phyloP scores from a whole-genome alignment of 2,797 vertebrate genomes.

The Triplophysa yarkandensis region DNA sequence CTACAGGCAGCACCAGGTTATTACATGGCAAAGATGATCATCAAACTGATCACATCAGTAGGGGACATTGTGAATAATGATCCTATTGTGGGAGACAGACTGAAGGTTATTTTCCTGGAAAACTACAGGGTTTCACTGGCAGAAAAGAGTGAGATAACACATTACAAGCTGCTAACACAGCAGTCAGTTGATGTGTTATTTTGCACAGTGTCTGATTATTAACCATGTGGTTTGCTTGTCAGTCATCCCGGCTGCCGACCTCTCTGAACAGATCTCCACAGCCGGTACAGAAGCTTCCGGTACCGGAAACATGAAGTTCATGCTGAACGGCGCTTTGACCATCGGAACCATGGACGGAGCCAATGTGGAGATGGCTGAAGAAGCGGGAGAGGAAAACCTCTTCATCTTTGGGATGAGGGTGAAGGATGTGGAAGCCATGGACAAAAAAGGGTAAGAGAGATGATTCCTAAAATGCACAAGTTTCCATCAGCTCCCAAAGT shows the following conservation, averaged over 20 bases:
- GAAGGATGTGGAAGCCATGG: conserved; percentile 83
- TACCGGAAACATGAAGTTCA: conserved; percentile 90
- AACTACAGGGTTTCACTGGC: conserved; percentile 87
- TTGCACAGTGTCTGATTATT: neutral
- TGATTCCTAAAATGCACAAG: too few relatives aligned
- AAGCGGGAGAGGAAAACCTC: conserved; percentile 83
- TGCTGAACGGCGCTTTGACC: conserved; percentile 87
- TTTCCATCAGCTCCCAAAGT: too few relatives aligned
- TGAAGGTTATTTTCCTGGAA: conserved; percentile 86
- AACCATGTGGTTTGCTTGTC: conserved; percentile 24
- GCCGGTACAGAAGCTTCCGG: conserved; percentile 86
- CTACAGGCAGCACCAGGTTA: conserved; percentile 83
- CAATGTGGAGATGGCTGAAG: conserved; percentile 88
- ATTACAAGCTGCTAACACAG: neutral
- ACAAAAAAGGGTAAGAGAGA: conserved; percentile 75
- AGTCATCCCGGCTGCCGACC: conserved; percentile 85
- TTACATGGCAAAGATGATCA: conserved; percentile 90
- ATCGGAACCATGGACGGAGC: conserved; percentile 88
- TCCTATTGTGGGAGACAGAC: conserved; percentile 79
- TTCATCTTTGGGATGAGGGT: conserved; percentile 88
- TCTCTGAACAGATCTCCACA: conserved; percentile 90
- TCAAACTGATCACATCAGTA: conserved; percentile 83
- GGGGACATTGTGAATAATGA: conserved; percentile 82
- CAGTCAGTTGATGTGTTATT: neutral
- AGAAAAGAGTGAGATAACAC: conserved; percentile 76